Evolutionary conservation across 2,888 invertebrate species (phyloP).

Genomic region (Caenorhabditis afra): DNA sequence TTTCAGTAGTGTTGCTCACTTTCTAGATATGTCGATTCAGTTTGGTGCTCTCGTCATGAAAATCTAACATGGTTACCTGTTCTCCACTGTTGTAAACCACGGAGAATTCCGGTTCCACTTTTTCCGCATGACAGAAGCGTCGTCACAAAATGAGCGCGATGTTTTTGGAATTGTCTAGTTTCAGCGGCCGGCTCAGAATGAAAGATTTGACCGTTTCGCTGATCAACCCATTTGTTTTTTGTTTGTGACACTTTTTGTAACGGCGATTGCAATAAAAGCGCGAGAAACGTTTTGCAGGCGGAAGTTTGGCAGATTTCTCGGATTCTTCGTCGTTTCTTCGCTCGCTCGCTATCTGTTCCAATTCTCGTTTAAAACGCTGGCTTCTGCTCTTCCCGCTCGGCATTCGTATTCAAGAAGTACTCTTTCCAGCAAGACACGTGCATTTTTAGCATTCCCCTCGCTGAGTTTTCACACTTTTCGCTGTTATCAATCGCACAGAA

Average conservation of each 20-base stretch:
- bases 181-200: background rate
- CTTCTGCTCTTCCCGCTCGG: background rate
- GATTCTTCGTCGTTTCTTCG: constrained; percentile 4
- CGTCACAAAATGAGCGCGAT: too few species aligned
- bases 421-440: background rate
- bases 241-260: constrained; percentile 13
- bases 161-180: background rate
- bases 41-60: too few species aligned
- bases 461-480: constrained; percentile 34
- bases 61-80: too few species aligned
- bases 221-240: constrained; percentile 3
- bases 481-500: constrained; percentile 24
- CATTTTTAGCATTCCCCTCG: constrained; percentile 43
- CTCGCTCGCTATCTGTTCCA: constrained; percentile 2
- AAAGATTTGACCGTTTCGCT: constrained; percentile 2
- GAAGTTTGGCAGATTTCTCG: constrained; percentile 2
- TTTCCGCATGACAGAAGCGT: too few species aligned
- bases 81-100: too few species aligned
- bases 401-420: too few species aligned
- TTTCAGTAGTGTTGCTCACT: too few species aligned
- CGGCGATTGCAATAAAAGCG: background rate
- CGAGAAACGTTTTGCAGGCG: background rate
- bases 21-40: too few species aligned
- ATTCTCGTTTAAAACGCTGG: background rate
- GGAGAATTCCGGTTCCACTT: too few species aligned